Conservation (phyloP, 2,888 invertebrate genomes). For the Ophioninae sp. region DNA sequence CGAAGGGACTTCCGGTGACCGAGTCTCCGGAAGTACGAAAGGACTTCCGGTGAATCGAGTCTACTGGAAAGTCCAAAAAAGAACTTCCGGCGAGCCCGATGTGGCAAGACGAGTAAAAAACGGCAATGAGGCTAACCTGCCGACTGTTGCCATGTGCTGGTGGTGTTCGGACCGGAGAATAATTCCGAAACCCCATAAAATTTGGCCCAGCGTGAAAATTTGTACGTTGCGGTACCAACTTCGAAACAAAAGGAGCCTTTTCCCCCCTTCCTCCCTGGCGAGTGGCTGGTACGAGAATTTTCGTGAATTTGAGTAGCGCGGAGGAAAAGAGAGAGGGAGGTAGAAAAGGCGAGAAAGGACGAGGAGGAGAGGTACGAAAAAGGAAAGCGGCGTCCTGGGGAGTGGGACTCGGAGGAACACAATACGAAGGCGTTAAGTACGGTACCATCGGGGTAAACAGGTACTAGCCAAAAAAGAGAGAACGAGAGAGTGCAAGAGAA, state of each 20-base stretch:
- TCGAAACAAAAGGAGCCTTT: constrained; percentile 46
- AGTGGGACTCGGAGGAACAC: constrained; percentile 45
- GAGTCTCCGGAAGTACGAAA: too few relatives aligned
- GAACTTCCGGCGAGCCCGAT: too few relatives aligned
- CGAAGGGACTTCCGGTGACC: too few relatives aligned
- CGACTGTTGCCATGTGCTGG: constrained; percentile 20
- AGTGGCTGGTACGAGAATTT: constrained; percentile 47
- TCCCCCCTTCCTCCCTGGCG: constrained; percentile 7
- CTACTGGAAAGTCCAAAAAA: too few relatives aligned
- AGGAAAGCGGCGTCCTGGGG: constrained; percentile 50
- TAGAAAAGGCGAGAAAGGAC: not conserved
- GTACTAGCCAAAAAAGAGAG: constrained; percentile 39
- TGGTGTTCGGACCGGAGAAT: constrained; percentile 37
- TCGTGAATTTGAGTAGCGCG: constrained; percentile 22
- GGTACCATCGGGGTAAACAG: constrained; percentile 55
- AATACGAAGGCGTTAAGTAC: constrained; percentile 63
- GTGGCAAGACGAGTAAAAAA: too few relatives aligned
- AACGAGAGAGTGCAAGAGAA: constrained; percentile 14
- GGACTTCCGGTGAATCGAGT: too few relatives aligned
- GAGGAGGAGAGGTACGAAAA: constrained; percentile 6
- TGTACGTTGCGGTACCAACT: constrained; percentile 54
- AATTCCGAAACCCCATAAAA: constrained; percentile 28
- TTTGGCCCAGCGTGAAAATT: constrained; percentile 53
- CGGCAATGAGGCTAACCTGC: too few relatives aligned
- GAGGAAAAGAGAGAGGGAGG: constrained; percentile 3